A percentile compares a stretch with the other conserved stretches of the same genome.
phyloP scores from a whole-genome alignment of 2,113 vertebrate species.

The Chiloscyllium plagiosum region DNA sequence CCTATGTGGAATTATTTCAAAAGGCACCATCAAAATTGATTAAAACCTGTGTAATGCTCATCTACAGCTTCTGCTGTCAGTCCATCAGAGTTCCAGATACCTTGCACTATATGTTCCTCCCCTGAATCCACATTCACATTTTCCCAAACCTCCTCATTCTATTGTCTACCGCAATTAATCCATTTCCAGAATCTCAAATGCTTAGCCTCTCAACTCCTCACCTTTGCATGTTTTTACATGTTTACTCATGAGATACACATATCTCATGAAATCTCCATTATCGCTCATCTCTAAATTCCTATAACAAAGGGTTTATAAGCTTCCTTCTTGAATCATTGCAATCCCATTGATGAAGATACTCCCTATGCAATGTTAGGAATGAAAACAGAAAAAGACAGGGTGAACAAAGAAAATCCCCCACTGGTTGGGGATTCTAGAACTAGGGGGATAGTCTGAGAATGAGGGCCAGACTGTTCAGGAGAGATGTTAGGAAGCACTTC shows the following conservation, averaged over 20 bases:
- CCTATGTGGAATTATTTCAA: too few species aligned
- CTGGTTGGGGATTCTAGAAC: too few species aligned
- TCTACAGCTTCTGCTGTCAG: neutral
- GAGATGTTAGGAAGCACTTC: too few species aligned
- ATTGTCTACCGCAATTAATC: neutral
- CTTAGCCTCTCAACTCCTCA: neutral
- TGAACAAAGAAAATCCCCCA: too few species aligned
- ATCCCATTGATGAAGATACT: neutral
- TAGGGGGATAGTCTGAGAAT: too few species aligned
- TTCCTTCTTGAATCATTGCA: neutral
- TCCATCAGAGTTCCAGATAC: neutral
- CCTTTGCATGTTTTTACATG: neutral
- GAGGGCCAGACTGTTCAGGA: too few species aligned
- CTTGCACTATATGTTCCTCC: neutral
- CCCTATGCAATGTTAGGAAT: neutral
- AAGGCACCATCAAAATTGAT: too few species aligned
- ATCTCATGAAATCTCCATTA: neutral
- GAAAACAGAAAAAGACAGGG: too few species aligned
- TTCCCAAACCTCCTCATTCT: neutral
- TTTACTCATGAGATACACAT: neutral
- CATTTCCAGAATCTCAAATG: neutral
- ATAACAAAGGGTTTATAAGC: neutral
- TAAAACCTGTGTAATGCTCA: neutral
- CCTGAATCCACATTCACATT: neutral
- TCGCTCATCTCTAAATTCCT: neutral